Percentiles rank a stretch among this genome's conserved stretches.
These are phyloP conservation scores for Tetramorium parvispinum DNA, from an alignment of 1,140 invertebrate genomes.

Conservation along the genomic window DNA sequence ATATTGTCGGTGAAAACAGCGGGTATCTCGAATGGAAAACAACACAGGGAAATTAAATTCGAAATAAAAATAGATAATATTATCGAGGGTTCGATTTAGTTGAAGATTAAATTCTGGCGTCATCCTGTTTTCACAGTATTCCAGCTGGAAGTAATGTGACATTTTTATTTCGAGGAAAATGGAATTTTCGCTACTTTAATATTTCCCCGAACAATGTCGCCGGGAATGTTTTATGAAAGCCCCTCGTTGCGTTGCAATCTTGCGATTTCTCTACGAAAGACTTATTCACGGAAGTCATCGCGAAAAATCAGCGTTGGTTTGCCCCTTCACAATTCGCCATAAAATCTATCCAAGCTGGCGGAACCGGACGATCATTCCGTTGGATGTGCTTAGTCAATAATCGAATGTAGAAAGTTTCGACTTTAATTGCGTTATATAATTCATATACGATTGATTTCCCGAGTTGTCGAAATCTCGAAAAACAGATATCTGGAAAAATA, in stretches of 20 bases:
- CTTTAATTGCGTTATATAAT: slow-evolving; percentile 47
- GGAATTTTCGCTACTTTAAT: slow-evolving; percentile 18
- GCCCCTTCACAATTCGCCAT: slow-evolving; percentile 24
- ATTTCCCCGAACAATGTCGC: slow-evolving; percentile 1
- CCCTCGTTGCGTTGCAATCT: slow-evolving; percentile 20
- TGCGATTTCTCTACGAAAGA: slow-evolving; percentile 56
- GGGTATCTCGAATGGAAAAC: background rate
- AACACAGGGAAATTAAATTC: slow-evolving; percentile 10
- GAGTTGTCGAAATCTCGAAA: slow-evolving; percentile 2
- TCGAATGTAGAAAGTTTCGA: slow-evolving; percentile 53
- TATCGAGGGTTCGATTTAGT: background rate
- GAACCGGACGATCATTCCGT: slow-evolving; percentile 22
- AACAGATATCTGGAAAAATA: background rate
- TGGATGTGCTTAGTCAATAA: slow-evolving; percentile 25
- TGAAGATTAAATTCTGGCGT: slow-evolving; percentile 32
- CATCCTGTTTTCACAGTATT: slow-evolving; percentile 23
- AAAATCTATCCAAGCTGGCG: slow-evolving; percentile 2
- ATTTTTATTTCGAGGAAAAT: slow-evolving; percentile 35
- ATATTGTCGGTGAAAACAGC: slow-evolving; percentile 12
- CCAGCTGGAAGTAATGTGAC: slow-evolving; percentile 15
- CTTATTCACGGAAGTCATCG: slow-evolving; percentile 48
- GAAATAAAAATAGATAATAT: background rate
- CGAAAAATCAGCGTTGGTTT: slow-evolving; percentile 43
- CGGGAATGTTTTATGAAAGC: slow-evolving; percentile 39
- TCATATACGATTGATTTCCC: slow-evolving; percentile 14